Base-by-base conservation (phyloP, 2,797 vertebrate species). In the Allobates femoralis region DNA sequence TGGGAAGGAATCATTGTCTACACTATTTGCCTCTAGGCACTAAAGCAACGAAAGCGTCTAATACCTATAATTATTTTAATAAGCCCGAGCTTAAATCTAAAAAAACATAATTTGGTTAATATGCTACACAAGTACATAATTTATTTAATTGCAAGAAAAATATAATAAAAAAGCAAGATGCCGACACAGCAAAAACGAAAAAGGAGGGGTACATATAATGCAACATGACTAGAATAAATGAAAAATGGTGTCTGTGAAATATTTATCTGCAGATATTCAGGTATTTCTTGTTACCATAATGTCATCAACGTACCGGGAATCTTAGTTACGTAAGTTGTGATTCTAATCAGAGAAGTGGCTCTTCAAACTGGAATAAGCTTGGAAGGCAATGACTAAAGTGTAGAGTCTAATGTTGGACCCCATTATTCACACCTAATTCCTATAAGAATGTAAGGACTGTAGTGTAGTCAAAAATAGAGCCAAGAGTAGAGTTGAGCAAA, bases 21-120 rank as follows among this genome's bases (percentile, higher is more conserved):
- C 23, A 66, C 79, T 69, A 69, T 87, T 83, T 83, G 80, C 85
- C 80, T 69, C 21, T 66, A 83, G 85, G 85, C 80, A 21, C 46
- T 30, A 28, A 30, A 66, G 79, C 58, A 64, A 60, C 30, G 58
- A 78, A 87, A 79, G 80, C 74, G 50, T 83, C 34, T 87, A 83
- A 87, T 78, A 67, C 85, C 80, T 83, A 51, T 83, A 87, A 87
- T 87, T 87, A 87, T 83, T 83, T 83, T 87, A 87, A 87, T 87
- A 87, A 83, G 56, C 80, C 32, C n/a, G 58, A 78, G 80, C 73
- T 77, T 83, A 83, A 76, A 82, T 75, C 62, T 71, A 67, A 83
- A 75, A 81, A 82, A 87, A 87, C 51, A 78, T 28, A 41, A 78
- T 76, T 86, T 83, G 37, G 28, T 79, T 58, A 74, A 50, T 87